Evolutionary conservation across 1,140 invertebrate genomes (phyloP).

Genomic region (Matsumurasca onukii): DNA sequence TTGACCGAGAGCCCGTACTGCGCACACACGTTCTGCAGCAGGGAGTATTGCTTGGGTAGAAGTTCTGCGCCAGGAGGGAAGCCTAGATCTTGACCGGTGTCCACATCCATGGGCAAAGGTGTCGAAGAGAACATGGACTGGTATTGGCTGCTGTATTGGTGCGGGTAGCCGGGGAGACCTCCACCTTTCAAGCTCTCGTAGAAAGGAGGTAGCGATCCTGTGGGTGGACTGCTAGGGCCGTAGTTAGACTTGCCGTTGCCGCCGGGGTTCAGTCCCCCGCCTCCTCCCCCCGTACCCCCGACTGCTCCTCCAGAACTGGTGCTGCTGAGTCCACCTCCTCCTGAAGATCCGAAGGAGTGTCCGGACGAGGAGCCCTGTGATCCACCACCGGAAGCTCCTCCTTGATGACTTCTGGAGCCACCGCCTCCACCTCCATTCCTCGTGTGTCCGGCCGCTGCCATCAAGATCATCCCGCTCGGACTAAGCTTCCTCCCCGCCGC

Average conservation of each 20-base stretch:
- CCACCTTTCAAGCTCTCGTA: slow-evolving; percentile 77
- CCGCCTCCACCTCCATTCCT: slow-evolving; percentile 58
- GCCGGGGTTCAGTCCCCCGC: slow-evolving; percentile 63
- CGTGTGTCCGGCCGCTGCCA: slow-evolving; percentile 74
- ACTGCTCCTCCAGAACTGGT: slow-evolving; percentile 53
- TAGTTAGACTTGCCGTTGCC: slow-evolving; percentile 70
- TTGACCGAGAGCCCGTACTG: slow-evolving; percentile 77
- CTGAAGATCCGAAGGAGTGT: slow-evolving; percentile 50
- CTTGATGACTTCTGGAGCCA: slow-evolving; percentile 37
- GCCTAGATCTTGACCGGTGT: slow-evolving; percentile 62
- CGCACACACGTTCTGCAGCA: slow-evolving; percentile 73
- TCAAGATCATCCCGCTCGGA: slow-evolving; percentile 44
- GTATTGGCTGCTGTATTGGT: slow-evolving; percentile 41
- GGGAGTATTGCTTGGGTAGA: slow-evolving; percentile 66
- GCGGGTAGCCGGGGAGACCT: slow-evolving; percentile 39
- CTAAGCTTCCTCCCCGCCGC: slow-evolving; percentile 48
- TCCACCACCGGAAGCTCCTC: slow-evolving; percentile 31
- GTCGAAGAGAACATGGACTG: slow-evolving; percentile 57
- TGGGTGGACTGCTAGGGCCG: slow-evolving; percentile 78
- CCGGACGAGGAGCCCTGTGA: slow-evolving; percentile 23
- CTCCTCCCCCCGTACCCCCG: slow-evolving; percentile 51
- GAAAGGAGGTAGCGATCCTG: slow-evolving; percentile 78
- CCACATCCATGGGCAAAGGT: slow-evolving; percentile 68
- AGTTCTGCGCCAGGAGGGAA: slow-evolving; percentile 49
- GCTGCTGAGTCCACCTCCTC: slow-evolving; percentile 48